Base-by-base conservation (phyloP, 2,888 invertebrate species). In the Alloplasta piceator region DNA sequence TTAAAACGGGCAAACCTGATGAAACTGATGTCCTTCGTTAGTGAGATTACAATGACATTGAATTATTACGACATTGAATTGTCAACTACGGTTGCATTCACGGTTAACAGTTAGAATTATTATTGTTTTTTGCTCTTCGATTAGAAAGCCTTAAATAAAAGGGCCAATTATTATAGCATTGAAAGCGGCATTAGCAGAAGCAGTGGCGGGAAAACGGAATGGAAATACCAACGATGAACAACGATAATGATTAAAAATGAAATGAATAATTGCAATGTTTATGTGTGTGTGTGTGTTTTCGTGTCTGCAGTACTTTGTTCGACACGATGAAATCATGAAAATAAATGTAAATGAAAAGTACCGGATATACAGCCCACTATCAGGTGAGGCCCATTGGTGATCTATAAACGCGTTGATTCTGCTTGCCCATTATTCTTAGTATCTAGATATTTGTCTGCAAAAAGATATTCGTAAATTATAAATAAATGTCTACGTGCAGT, bases 361-460 rank as follows among this genome's bases (percentile, higher is more conserved):
- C 91, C 91, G 86, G 90, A 84, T 87, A 86, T 88, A 91, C 90
- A 90, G 91, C 91, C 85, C 85, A 90, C 87, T 90, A 90, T 90
- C 90, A 89, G 89, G 85, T 85, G 86, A 87, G 87, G 88, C 90
- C 91, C 90, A 88, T 84, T 88, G 90, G 86, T 90, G 89, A 87
- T 90, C 89, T 92, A 92, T 89, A 92, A 92, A 91, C 87, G 89
- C 88, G 91, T 92, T 88, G 92, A 91, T 91, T 91, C 92, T 86
- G 91, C 90, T 90, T 90, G 89, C 85, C 91, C 91, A 86, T 91
- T 92, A 90, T 91, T 90, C 90, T 91, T 92, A 92, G 91, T 88
- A 87, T 91, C 90, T 91, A 92, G 88, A 92, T 83, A 89, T 85
- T 89, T 89, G 85, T 90, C 92, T 92, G 92, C 77, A 92, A 92